A percentile compares a stretch with the other conserved stretches of the same genome.
Evolutionary conservation across 2,888 invertebrate genomes (phyloP).

Genomic region (Sericinus montela): DNA sequence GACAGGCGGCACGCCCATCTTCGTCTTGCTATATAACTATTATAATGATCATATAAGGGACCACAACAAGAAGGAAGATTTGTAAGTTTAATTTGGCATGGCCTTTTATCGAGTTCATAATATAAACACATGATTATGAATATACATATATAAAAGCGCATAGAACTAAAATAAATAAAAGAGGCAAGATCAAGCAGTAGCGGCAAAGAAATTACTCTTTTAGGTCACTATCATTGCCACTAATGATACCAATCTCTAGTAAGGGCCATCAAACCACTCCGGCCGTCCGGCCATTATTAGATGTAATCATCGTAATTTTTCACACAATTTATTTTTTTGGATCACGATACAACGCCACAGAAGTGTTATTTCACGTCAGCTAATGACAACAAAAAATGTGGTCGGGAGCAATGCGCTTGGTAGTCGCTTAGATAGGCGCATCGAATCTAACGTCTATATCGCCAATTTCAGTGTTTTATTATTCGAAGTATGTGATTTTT

Average conservation of each 20-base stretch:
- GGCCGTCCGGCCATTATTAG: slow-evolving; percentile 66
- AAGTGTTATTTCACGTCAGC: slow-evolving; percentile 67
- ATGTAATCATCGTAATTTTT: slow-evolving; percentile 78
- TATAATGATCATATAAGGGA: too few relatives aligned
- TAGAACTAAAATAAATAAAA: slow-evolving; percentile 5
- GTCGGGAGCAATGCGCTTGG: slow-evolving; percentile 34
- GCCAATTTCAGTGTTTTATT: slow-evolving; percentile 10
- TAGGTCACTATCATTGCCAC: slow-evolving; percentile 68
- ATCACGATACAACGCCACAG: slow-evolving; percentile 50
- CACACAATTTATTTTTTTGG: slow-evolving; percentile 76
- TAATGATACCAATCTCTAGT: slow-evolving; percentile 73
- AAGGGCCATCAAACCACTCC: slow-evolving; percentile 63
- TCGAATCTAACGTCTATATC: slow-evolving; percentile 8
- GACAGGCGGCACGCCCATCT: too few relatives aligned
- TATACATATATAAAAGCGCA: too few relatives aligned
- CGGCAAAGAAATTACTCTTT: slow-evolving; percentile 56
- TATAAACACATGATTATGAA: too few relatives aligned
- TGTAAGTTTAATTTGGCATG: too few relatives aligned
- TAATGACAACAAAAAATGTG: slow-evolving; percentile 74
- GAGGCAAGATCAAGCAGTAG: slow-evolving; percentile 21
- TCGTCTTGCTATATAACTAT: too few relatives aligned
- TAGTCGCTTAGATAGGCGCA: slow-evolving; percentile 7
- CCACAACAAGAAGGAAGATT: too few relatives aligned
- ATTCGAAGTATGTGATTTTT: neutral
- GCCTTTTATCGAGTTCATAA: too few relatives aligned